Evolutionary conservation across 2,113 vertebrate species (phyloP).

Genomic region (Carassius gibelio): DNA sequence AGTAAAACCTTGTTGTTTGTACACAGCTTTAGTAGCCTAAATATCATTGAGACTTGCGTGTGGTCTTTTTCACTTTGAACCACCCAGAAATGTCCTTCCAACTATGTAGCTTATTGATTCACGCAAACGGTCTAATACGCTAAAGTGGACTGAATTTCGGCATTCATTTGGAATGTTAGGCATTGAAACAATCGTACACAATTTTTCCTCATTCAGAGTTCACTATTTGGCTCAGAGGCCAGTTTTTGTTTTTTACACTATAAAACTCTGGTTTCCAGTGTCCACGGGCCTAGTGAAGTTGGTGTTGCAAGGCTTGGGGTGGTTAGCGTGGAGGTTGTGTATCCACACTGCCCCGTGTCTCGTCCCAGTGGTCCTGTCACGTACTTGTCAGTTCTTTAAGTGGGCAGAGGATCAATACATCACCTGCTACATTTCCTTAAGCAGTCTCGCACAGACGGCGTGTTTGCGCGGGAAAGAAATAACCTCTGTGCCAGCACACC

Average conservation of each 20-base stretch:
- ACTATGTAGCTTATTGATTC: neutral
- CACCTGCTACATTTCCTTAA: constrained; percentile 66
- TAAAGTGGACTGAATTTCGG: neutral
- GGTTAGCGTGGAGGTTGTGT: constrained; percentile 11
- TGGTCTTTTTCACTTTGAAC: neutral
- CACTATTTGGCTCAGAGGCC: neutral
- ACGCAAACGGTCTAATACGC: neutral
- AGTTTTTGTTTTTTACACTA: neutral
- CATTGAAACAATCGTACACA: neutral
- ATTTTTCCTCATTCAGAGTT: neutral
- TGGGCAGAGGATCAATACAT: constrained; percentile 64
- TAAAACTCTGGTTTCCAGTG: constrained; percentile 12
- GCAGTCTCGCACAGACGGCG: constrained; percentile 55
- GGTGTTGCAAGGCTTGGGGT: constrained; percentile 5
- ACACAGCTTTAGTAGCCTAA: neutral
- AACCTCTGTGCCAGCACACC: constrained; percentile 57
- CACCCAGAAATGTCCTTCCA: neutral
- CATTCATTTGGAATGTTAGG: neutral
- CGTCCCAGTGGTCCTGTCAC: constrained; percentile 28
- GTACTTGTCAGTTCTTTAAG: constrained; percentile 63
- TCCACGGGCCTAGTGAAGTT: constrained; percentile 9
- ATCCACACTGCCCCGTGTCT: constrained; percentile 17
- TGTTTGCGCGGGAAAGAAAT: constrained; percentile 63
- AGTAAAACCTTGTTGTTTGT: constrained; percentile 21
- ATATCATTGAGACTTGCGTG: neutral